Conservation (phyloP, 2,113 vertebrate genomes). For the Eulemur macaco region DNA sequence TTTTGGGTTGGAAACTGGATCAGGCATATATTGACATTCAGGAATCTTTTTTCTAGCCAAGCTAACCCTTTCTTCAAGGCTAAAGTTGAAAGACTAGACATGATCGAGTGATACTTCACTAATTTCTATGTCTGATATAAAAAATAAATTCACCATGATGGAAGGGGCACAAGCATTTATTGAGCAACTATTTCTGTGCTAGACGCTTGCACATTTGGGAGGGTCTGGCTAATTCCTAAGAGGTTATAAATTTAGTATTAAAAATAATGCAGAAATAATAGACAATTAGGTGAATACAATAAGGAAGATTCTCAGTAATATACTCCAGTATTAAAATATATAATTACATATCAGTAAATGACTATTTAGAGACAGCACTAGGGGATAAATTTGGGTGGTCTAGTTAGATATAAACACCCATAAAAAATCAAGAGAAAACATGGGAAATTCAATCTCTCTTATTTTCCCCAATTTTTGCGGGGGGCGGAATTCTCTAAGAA, state of each 20-base stretch:
- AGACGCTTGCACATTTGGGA: background rate
- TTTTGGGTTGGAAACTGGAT: background rate
- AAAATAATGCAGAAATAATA: background rate
- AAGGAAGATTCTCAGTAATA: background rate
- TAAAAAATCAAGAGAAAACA: background rate
- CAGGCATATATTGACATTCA: background rate
- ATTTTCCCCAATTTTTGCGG: background rate
- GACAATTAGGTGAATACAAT: background rate
- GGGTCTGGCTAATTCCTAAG: background rate
- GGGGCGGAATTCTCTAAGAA: background rate
- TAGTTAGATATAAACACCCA: background rate
- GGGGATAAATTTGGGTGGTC: background rate
- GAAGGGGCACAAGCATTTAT: background rate
- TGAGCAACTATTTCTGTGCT: background rate
- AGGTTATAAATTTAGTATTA: conserved; percentile 11
- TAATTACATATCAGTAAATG: background rate
- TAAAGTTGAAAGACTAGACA: background rate
- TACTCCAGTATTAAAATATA: background rate
- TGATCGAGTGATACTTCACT: background rate
- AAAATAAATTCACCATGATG: background rate
- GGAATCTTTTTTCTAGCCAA: background rate
- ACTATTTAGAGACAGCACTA: background rate
- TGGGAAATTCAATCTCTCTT: background rate
- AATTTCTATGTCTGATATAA: background rate
- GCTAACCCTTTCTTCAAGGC: background rate